Evolutionary conservation across 2,888 invertebrate species (phyloP).

Genomic region (Aporophyla lueneburgensis): DNA sequence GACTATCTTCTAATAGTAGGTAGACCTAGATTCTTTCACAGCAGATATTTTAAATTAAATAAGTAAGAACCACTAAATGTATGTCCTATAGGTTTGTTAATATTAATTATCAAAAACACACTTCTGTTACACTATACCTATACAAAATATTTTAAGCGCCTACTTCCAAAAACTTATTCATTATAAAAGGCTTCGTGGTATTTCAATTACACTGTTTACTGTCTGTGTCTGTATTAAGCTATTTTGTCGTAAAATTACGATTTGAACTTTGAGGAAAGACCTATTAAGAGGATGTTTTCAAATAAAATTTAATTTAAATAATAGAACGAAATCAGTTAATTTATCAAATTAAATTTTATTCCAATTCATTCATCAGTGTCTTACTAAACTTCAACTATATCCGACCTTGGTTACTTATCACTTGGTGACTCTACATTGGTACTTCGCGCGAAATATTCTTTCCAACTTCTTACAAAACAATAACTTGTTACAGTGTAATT

Average conservation of each 20-base stretch:
- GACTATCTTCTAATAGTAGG: neutral
- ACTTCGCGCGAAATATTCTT: neutral
- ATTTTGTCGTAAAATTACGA: neutral
- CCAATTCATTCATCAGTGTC: too few relatives aligned
- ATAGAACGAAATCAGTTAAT: too few relatives aligned
- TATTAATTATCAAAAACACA: constrained; percentile 7
- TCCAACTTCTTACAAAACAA: neutral
- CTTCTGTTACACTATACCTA: neutral
- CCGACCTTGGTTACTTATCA: too few relatives aligned
- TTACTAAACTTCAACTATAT: too few relatives aligned
- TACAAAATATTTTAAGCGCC: neutral
- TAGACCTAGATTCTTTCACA: neutral
- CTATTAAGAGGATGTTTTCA: too few relatives aligned
- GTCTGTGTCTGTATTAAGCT: neutral
- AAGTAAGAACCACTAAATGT: neutral
- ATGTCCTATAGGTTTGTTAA: neutral
- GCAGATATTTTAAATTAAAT: neutral
- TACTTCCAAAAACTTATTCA: neutral
- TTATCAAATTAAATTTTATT: too few relatives aligned
- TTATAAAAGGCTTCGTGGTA: neutral
- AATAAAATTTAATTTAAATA: too few relatives aligned
- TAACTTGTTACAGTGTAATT: neutral
- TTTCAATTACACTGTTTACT: constrained; percentile 11
- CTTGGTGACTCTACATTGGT: neutral
- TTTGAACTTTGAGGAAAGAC: neutral